Base-by-base conservation (phyloP, 1,140 invertebrate species). In the Tetramorium parvispinum region DNA sequence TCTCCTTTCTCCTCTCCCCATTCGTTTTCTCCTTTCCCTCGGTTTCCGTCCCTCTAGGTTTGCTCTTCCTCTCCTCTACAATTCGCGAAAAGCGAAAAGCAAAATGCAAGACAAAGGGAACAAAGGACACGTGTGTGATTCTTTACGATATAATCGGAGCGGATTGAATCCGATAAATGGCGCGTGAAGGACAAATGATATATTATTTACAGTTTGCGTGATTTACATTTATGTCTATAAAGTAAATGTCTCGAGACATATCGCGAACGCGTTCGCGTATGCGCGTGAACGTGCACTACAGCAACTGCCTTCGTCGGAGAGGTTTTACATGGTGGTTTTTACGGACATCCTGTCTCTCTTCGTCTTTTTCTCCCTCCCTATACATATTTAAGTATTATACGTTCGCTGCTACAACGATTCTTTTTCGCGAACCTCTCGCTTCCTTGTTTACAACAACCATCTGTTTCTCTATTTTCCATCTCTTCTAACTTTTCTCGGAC, bases 161-260 rank as follows among this genome's bases (percentile, higher is more conserved):
- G 43, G 51, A 49, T 71, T 86, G 87, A 77, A 66, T 66, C 77
- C 49, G 61, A 85, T 46, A 83, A 86, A 87, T 76, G 85, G 61
- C 89, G 79, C 85, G 63, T 49, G 86, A 87, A 57, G 85, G 65
- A 87, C 85, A 92, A 92, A 91, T 92, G 88, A 91, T 91, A 91
- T 91, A 91, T 90, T 92, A 92, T 92, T 92, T 92, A 92, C 92
- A 92, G 87, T 87, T 79, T 43, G 88, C 82, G 87, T 91, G 86
- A 91, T 90, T 85, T 76, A 91, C 53, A 76, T 61, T 49, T 53
- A 85, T 46, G 40, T 85, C 71, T 89, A 81, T 90, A 88, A 92
- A 89, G 37, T 85, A 88, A 89, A 85, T 85, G 78, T 79, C 24
- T 86, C 57, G 86, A 76, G 83, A 79, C 66, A 81, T 59, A 70